Conservation (phyloP, 2,797 vertebrate genomes). For the Erethizon dorsatum region DNA sequence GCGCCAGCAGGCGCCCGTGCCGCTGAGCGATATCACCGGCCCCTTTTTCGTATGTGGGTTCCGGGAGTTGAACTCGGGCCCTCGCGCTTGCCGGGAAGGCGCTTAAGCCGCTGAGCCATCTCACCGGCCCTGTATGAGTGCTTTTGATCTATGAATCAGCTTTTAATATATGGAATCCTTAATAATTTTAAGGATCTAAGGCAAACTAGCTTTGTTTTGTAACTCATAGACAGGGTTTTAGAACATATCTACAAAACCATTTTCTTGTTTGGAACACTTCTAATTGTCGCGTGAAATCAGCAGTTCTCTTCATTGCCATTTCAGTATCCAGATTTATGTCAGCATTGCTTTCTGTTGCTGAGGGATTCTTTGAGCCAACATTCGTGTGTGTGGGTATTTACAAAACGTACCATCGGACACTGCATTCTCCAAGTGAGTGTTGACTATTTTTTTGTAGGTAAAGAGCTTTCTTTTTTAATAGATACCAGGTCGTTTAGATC, state of each 20-base stretch:
- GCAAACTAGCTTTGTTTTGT: constrained; percentile 13
- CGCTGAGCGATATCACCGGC: too few relatives aligned
- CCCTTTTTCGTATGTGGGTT: too few relatives aligned
- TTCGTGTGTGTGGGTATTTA: constrained; percentile 41
- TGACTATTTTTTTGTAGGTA: background rate
- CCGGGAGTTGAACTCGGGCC: too few relatives aligned
- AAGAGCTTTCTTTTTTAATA: background rate
- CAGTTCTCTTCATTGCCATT: background rate
- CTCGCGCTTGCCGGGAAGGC: too few relatives aligned
- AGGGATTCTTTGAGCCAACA: constrained; percentile 7
- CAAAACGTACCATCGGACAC: background rate
- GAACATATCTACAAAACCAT: background rate
- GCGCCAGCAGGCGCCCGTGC: too few relatives aligned
- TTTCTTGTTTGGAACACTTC: constrained; percentile 58
- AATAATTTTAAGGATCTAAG: background rate
- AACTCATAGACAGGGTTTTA: background rate
- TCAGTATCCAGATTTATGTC: background rate
- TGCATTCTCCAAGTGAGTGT: background rate
- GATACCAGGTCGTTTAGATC: constrained; percentile 33
- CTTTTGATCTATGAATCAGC: constrained; percentile 45
- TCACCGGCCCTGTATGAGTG: background rate
- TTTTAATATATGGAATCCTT: background rate
- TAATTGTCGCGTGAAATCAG: constrained; percentile 52
- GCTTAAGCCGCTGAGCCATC: too few relatives aligned
- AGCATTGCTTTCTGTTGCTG: background rate